Conservation (phyloP, 1,140 invertebrate species). For the Scaptomyza hsui region DNA sequence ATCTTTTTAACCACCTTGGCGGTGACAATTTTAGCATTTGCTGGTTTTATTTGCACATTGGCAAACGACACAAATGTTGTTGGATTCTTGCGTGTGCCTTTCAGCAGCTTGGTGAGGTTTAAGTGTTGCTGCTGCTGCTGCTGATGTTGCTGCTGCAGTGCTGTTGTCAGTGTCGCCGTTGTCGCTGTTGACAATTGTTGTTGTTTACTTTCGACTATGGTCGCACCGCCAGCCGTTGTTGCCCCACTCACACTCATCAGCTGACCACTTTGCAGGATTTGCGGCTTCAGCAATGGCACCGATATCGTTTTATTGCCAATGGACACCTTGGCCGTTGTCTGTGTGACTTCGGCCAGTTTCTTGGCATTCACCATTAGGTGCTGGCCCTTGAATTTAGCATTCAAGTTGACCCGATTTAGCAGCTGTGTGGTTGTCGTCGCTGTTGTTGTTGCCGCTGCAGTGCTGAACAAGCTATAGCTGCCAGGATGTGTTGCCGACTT, state of each 20-base stretch:
- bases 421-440: conserved; percentile 40
- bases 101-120: conserved; percentile 65
- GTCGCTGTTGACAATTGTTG: conserved; percentile 38
- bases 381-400: conserved; percentile 62
- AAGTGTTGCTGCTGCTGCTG: conserved; percentile 50
- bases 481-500: conserved; percentile 3
- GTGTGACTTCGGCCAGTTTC: conserved; percentile 71
- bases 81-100: conserved; percentile 70
- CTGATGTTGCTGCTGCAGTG: conserved; percentile 52
- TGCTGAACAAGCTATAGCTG: conserved; percentile 61
- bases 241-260: conserved; percentile 54
- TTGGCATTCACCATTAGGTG: conserved; percentile 73
- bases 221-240: conserved; percentile 60
- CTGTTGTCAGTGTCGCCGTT: conserved; percentile 27
- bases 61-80: conserved; percentile 77
- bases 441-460: conserved; percentile 25
- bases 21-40: conserved; percentile 73
- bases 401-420: conserved; percentile 62
- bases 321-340: conserved; percentile 84
- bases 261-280: conserved; percentile 37
- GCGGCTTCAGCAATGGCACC: conserved; percentile 86
- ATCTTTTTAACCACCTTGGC: conserved; percentile 79
- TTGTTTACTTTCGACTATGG: conserved; percentile 69
- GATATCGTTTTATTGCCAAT: conserved; percentile 87
- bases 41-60: conserved; percentile 74